A percentile compares a stretch with the other conserved stretches of the same genome.
phyloP scores from a whole-genome alignment of 2,888 invertebrate species.

The Oasisia sp. region DNA sequence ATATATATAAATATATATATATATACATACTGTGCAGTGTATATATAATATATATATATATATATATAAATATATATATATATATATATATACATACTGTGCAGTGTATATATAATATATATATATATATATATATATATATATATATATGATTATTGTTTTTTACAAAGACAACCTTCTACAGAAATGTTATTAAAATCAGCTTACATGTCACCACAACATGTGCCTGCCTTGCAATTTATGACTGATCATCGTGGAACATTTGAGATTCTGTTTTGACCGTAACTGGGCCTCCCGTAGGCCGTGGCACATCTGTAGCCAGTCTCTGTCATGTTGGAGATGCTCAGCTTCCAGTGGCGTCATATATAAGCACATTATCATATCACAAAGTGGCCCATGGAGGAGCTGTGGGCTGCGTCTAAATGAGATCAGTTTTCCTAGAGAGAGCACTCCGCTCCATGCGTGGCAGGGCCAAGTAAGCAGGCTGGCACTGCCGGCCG shows the following conservation, averaged over 20 bases:
- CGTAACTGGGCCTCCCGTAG: background rate
- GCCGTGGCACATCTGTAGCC: background rate
- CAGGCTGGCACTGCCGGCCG: background rate
- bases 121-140: no score
- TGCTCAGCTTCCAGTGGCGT: background rate
- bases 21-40: no score
- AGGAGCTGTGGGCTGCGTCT: background rate
- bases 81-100: no score
- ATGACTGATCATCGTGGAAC: background rate
- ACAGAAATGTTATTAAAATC: no score
- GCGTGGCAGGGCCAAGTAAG: background rate
- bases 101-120: no score
- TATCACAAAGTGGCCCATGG: background rate
- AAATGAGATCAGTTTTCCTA: conserved; percentile 2
- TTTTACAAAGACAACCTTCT: no score
- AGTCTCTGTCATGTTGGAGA: background rate
- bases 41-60: no score
- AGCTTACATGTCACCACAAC: background rate
- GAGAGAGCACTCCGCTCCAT: background rate
- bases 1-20: no score
- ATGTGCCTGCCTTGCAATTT: background rate
- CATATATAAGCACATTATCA: conserved; percentile 12
- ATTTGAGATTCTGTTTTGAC: background rate
- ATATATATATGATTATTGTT: no score
- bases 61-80: no score